Evolutionary conservation across 1,140 invertebrate species (phyloP).

Genomic region (Cyphomyrmex costatus): DNA sequence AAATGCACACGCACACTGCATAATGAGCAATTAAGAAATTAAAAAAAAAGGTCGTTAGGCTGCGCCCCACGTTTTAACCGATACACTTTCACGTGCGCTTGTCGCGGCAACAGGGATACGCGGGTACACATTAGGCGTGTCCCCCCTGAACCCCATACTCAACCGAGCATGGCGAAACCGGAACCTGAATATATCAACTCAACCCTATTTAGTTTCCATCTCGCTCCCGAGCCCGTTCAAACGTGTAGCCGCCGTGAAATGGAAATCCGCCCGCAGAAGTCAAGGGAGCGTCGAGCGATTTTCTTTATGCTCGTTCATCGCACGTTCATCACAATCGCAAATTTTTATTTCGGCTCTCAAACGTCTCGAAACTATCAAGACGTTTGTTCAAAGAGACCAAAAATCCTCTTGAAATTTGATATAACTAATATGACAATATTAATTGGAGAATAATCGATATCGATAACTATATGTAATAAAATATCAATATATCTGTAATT

Average conservation of each 20-base stretch:
- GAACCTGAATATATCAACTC: conserved; percentile 75
- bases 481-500: neutral
- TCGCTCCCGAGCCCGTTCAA: conserved; percentile 65
- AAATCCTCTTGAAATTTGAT: neutral
- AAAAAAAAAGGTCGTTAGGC: conserved; percentile 25
- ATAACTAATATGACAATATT: neutral
- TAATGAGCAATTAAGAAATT: conserved; percentile 60
- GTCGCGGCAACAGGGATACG: conserved; percentile 63
- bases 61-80: conserved; percentile 58
- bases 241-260: conserved; percentile 73
- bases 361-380: neutral
- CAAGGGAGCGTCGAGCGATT: conserved; percentile 58
- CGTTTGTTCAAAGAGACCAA: neutral
- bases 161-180: conserved; percentile 78
- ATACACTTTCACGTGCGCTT: conserved; percentile 66
- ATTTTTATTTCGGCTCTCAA: neutral
- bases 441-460: neutral
- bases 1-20: neutral
- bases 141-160: conserved; percentile 72
- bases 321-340: conserved; percentile 7
- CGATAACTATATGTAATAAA: neutral
- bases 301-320: conserved; percentile 46
- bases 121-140: conserved; percentile 76
- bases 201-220: conserved; percentile 72
- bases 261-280: conserved; percentile 71